These are phyloP conservation scores for Eubasilissa splendida DNA, from an alignment of 2,888 invertebrate species.

Conservation along the genomic window DNA sequence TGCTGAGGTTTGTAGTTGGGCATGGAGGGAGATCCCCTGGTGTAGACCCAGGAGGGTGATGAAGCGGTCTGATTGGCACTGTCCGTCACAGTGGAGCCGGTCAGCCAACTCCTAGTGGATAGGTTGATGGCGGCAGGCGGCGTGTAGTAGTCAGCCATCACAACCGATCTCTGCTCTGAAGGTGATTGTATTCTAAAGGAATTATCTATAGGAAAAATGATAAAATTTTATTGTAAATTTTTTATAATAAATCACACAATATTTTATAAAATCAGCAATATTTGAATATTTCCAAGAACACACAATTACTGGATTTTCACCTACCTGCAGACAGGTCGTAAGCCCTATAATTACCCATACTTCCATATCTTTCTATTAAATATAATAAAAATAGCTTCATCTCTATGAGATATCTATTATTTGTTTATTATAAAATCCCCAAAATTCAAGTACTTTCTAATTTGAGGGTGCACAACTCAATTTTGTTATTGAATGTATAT, in stretches of 20 bases:
- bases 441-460: too few species aligned
- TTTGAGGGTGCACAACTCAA: too few species aligned
- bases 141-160: constrained; percentile 20
- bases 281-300: too few species aligned
- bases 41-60: constrained; percentile 65
- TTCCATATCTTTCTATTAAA: too few species aligned
- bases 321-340: too few species aligned
- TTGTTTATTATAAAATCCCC: too few species aligned
- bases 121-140: constrained; percentile 39
- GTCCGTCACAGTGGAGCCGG: constrained; percentile 62
- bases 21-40: constrained; percentile 61
- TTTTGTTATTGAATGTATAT: too few species aligned
- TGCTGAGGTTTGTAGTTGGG: constrained; percentile 51
- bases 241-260: background rate
- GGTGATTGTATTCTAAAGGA: constrained; percentile 59
- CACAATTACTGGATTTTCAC: too few species aligned
- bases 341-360: too few species aligned
- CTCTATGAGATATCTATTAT: too few species aligned
- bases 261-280: too few species aligned
- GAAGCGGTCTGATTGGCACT: constrained; percentile 62
- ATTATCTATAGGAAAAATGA: constrained; percentile 58
- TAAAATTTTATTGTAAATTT: background rate
- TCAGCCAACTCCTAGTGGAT: constrained; percentile 63
- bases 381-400: too few species aligned
- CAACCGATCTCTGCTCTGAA: background rate